phyloP scores from a whole-genome alignment of 23 tunicate genomes.

The Styela clava region DNA sequence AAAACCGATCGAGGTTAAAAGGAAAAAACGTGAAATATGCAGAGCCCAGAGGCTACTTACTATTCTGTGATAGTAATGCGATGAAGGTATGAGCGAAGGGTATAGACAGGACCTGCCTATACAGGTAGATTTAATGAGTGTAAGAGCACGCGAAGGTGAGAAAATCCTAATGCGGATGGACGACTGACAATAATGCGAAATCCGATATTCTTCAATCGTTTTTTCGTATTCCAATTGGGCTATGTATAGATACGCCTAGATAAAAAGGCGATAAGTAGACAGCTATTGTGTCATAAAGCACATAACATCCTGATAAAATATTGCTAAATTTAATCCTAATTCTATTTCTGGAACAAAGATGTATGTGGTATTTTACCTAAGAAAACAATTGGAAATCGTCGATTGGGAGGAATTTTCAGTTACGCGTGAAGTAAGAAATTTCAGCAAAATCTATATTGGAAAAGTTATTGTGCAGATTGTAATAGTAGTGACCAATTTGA shows the following conservation, averaged over 20 bases:
- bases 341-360: no score
- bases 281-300: background rate
- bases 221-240: background rate
- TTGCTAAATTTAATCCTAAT: background rate
- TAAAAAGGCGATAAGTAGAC: background rate
- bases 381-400: no score
- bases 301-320: background rate
- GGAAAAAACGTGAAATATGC: background rate
- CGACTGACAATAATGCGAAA: background rate
- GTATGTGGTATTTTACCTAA: no score
- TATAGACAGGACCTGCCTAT: background rate
- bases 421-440: no score
- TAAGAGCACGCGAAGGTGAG: background rate
- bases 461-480: no score
- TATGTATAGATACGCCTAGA: background rate
- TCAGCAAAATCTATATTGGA: no score
- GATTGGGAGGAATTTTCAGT: no score
- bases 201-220: background rate
- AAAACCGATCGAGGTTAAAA: background rate
- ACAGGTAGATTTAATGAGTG: background rate
- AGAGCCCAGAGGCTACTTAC: background rate
- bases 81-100: background rate
- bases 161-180: background rate
- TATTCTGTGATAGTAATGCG: background rate
- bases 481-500: no score